phyloP scores from a whole-genome alignment of 2,797 vertebrate genomes.

The Centropyge bicolor region DNA sequence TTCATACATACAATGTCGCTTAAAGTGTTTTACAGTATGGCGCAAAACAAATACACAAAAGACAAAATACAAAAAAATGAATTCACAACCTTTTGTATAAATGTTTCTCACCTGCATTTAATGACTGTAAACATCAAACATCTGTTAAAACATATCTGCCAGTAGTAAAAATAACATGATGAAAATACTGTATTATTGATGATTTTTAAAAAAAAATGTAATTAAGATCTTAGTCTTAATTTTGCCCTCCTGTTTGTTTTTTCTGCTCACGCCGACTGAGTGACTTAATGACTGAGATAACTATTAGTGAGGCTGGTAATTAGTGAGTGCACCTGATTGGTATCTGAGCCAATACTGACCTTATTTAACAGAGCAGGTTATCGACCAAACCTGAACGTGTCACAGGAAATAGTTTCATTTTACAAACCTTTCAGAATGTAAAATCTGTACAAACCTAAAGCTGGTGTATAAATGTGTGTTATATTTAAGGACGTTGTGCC shows the following conservation, averaged over 20 bases:
- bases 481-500: neutral
- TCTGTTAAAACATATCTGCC: conserved; percentile 4
- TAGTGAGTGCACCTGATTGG: conserved; percentile 33
- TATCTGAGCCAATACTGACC: conserved; percentile 21
- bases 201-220: neutral
- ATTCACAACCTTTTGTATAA: neutral
- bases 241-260: conserved; percentile 7
- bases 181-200: neutral
- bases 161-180: neutral
- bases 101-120: conserved; percentile 2
- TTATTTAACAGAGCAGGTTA: conserved; percentile 40
- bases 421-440: too few relatives aligned
- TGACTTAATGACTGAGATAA: conserved; percentile 24
- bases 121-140: conserved; percentile 14
- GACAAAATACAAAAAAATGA: too few relatives aligned
- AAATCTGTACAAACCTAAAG: too few relatives aligned
- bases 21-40: too few relatives aligned
- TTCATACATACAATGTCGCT: too few relatives aligned
- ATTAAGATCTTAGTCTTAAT: neutral
- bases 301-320: conserved; percentile 27
- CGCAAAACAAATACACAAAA: too few relatives aligned
- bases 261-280: conserved; percentile 1
- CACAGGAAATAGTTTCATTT: too few relatives aligned
- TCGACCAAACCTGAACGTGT: conserved; percentile 10
- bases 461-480: too few relatives aligned